Base-by-base conservation (phyloP, 2,797 vertebrate genomes). In the Scarus forsteni region DNA sequence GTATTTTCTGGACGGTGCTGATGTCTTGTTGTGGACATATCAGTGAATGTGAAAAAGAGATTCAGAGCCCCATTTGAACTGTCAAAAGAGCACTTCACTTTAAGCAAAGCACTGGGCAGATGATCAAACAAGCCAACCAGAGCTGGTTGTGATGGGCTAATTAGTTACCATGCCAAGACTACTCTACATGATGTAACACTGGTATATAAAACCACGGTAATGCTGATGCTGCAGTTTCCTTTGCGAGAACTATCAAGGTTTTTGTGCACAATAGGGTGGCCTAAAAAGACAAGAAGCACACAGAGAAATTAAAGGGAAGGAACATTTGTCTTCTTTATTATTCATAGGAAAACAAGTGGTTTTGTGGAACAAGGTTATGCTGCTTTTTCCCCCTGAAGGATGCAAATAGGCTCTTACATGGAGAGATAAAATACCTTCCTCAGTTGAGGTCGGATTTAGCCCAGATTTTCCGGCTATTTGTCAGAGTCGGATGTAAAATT, bases 301-400 rank as follows among this genome's bases (percentile, higher is more conserved):
- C 55, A 38, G 49, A 54, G 38, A 55, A 68, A 73, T 51, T 36
- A 71, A 56, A 57, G 14, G 7, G 50, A 42, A 15, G 27, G 38
- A 54, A 35, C 51, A 60, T 77, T 60, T 84, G 58, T 67, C 76
- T 60, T 60, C 53, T 74, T 69, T 56, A 70, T 69, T 80, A 67
- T 84, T 70, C 66, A 74, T 70, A 39, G n/a, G 9, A 16, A 80
- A 78, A 78, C 55, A 63, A 63, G 54, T 40, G 19, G 18, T 67
- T 63, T 35, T 39, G 19, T 59, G 40, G 15, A 63, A 51, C 27
- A 16, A 6, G 14, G 46, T 56, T 34, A 6, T 44, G 9, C 45
- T 19, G 50, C n/a, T 40, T 40, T 27, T 36, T 42, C 44, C 6
- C 19, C 5, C 16, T 10, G 5, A 39, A 14, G 13, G 36, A 66